Evolutionary conservation across 2,888 invertebrate genomes (phyloP).

Genomic region (Tetranychus truncatus): DNA sequence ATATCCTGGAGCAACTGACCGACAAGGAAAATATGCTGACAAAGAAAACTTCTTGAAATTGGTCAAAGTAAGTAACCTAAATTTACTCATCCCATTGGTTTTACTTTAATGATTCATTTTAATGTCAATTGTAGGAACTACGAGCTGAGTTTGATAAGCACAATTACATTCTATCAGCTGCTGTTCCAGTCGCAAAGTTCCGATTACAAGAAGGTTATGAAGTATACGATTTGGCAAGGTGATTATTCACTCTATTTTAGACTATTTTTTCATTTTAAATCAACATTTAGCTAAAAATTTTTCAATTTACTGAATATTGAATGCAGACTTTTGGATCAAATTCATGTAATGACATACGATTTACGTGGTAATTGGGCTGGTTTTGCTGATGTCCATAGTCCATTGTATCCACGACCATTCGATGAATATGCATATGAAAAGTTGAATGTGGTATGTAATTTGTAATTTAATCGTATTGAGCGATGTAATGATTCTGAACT

Average conservation of each 20-base stretch:
- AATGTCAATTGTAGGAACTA: conserved; percentile 32
- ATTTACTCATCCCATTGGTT: not conserved
- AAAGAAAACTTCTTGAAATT: conserved; percentile 52
- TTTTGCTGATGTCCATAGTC: conserved; percentile 72
- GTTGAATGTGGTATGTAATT: conserved; percentile 60
- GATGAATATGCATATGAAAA: conserved; percentile 76
- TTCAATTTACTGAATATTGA: conserved; percentile 10
- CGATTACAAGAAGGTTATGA: conserved; percentile 72
- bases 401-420: conserved; percentile 55
- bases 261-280: conserved; percentile 49
- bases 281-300: too few relatives aligned
- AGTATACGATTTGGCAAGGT: conserved; percentile 46
- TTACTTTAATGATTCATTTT: conserved; percentile 10
- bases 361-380: conserved; percentile 50
- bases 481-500: not conserved
- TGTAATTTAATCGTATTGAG: not conserved
- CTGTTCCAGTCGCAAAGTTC: conserved; percentile 69
- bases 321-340: conserved; percentile 24
- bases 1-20: conserved; percentile 68
- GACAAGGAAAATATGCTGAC: conserved; percentile 63
- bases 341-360: conserved; percentile 28
- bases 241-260: conserved; percentile 39
- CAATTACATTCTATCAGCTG: conserved; percentile 71
- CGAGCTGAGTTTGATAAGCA: conserved; percentile 55
- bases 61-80: conserved; percentile 20